These are phyloP conservation scores for Lucinisca nassula DNA, from an alignment of 2,888 invertebrate genomes.

Conservation along the genomic window DNA sequence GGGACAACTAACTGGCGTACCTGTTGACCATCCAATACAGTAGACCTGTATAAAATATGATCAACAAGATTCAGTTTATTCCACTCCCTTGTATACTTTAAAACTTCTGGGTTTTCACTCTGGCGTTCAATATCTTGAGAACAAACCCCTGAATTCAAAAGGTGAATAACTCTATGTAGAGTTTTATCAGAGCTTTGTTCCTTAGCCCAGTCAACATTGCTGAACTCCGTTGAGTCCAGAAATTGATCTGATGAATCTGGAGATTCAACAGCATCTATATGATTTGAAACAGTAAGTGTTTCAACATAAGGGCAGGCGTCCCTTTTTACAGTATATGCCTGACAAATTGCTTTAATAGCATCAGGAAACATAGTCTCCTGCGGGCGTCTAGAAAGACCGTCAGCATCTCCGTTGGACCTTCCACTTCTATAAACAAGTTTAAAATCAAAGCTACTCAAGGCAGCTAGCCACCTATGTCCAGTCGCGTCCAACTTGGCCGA, in stretches of 20 bases:
- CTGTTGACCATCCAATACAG: neutral
- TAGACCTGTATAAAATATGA: neutral
- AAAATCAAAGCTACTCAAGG: constrained; percentile 48
- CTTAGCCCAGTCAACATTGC: neutral
- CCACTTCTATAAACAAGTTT: neutral
- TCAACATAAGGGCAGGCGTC: neutral
- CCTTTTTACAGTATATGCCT: neutral
- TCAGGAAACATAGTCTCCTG: neutral
- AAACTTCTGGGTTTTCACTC: neutral
- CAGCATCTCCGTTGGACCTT: neutral
- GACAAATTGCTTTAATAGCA: neutral
- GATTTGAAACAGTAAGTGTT: neutral
- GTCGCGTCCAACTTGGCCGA: constrained; percentile 46
- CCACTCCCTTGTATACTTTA: neutral
- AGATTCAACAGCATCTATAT: neutral
- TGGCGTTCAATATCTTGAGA: neutral
- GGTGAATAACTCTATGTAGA: neutral
- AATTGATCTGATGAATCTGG: neutral
- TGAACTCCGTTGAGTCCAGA: neutral
- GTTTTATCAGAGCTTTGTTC: neutral
- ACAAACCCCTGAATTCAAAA: neutral
- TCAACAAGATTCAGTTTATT: neutral
- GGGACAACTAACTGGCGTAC: neutral
- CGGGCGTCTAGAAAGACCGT: neutral
- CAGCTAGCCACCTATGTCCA: constrained; percentile 42